Evolutionary conservation across 2,113 vertebrate species (phyloP).

Genomic region (Ictalurus furcatus): DNA sequence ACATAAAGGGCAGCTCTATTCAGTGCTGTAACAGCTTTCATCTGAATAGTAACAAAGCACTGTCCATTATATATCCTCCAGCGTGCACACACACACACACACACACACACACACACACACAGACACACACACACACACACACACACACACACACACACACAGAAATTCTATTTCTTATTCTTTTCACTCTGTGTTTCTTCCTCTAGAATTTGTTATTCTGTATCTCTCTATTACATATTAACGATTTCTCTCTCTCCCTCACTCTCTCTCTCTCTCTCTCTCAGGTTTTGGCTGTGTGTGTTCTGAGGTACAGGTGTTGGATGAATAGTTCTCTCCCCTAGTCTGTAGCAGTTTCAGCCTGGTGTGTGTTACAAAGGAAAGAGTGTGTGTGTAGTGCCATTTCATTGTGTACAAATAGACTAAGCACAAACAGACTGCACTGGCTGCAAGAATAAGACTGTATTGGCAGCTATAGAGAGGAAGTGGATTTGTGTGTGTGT

Average conservation of each 20-base stretch:
- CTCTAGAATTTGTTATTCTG: background rate
- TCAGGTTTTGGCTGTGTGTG: background rate
- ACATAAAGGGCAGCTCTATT: constrained; percentile 42
- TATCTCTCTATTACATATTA: background rate
- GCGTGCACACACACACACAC: background rate
- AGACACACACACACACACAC: background rate
- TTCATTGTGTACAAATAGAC: constrained; percentile 26
- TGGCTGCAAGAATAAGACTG: background rate
- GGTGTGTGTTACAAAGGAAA: constrained; percentile 31
- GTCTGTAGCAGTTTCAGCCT: constrained; percentile 17
- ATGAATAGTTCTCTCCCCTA: constrained; percentile 31
- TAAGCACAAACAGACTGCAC: background rate
- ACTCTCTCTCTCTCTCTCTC: background rate
- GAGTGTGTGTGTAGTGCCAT: constrained; percentile 29
- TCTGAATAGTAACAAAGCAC: constrained; percentile 46
- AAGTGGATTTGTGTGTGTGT: background rate
- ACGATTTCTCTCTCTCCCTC: background rate
- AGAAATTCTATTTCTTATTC: background rate
- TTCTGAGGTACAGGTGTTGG: constrained; percentile 16
- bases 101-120: background rate
- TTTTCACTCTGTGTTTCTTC: background rate
- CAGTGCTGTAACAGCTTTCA: constrained; percentile 36
- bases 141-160: background rate
- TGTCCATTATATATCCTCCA: background rate
- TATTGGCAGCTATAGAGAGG: background rate